A percentile compares a stretch with the other conserved stretches of the same genome.
These are phyloP conservation scores for Columbina picui DNA, from an alignment of 2,113 vertebrate species.

Conservation along the genomic window DNA sequence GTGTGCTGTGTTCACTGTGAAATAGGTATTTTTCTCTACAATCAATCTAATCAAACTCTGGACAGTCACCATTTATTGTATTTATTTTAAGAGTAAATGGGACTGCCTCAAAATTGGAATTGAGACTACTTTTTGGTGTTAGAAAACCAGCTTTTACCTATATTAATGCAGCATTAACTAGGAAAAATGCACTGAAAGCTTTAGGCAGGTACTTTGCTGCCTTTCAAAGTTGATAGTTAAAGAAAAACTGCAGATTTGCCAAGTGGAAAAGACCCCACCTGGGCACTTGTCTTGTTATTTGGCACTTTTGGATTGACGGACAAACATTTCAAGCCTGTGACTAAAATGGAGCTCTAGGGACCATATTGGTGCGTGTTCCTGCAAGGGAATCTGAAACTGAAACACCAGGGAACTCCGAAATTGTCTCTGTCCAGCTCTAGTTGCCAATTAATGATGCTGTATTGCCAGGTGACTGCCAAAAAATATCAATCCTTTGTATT, in stretches of 20 bases:
- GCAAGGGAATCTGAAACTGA: background rate
- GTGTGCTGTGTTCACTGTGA: constrained; percentile 78
- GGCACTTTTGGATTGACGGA: background rate
- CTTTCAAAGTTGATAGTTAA: background rate
- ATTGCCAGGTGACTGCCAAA: constrained; percentile 43
- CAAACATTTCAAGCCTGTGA: accelerated
- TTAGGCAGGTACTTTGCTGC: background rate
- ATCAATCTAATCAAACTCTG: background rate
- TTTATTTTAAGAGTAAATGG: background rate
- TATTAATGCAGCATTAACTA: constrained; percentile 19
- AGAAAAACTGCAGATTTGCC: background rate
- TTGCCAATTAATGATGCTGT: background rate
- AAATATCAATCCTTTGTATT: background rate
- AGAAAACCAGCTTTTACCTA: background rate
- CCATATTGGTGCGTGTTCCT: background rate
- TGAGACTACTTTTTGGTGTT: background rate
- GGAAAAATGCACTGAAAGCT: background rate
- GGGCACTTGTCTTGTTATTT: background rate
- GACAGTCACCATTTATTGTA: background rate
- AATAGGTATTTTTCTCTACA: background rate
- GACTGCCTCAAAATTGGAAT: background rate
- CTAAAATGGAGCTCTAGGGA: background rate
- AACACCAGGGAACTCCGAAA: background rate
- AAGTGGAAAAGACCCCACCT: background rate
- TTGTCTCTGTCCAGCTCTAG: background rate